Percentiles rank a stretch among this genome's conserved stretches.
Conservation (phyloP, 2,888 invertebrate genomes). For the Nudaria mundana region DNA sequence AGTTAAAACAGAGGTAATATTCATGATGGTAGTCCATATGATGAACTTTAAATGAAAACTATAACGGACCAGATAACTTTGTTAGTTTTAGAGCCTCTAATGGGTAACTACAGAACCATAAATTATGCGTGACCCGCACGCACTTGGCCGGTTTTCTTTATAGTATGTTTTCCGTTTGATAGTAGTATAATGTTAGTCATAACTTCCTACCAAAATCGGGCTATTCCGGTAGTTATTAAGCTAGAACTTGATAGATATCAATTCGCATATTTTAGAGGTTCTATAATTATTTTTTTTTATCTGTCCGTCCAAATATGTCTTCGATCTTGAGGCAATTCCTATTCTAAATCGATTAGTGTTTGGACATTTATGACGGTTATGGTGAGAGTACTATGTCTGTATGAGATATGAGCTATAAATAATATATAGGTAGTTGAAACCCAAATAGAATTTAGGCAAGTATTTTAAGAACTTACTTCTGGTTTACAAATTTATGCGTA, state of each 20-base stretch:
- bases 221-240: conserved; percentile 45
- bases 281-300: conserved; percentile 49
- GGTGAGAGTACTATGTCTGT: conserved; percentile 46
- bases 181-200: conserved; percentile 42
- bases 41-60: too few relatives aligned
- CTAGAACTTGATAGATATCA: conserved; percentile 54
- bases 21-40: too few relatives aligned
- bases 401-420: conserved; percentile 52
- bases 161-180: too few relatives aligned
- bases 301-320: conserved; percentile 51
- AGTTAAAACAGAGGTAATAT: too few relatives aligned
- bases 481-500: conserved; percentile 34
- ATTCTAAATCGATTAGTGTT: conserved; percentile 62
- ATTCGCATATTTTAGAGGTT: too few relatives aligned
- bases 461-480: conserved; percentile 42
- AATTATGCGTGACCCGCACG: too few relatives aligned
- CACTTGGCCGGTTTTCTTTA: too few relatives aligned
- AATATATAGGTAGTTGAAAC: conserved; percentile 52
- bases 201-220: conserved; percentile 30
- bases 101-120: too few relatives aligned
- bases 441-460: conserved; percentile 60
- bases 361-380: conserved; percentile 48
- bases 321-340: conserved; percentile 54
- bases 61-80: too few relatives aligned
- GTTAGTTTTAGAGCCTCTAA: too few relatives aligned